A percentile compares a stretch with the other conserved stretches of the same genome.
Evolutionary conservation across 2,797 vertebrate genomes (phyloP).

Genomic region (Jordanella pulchra): DNA sequence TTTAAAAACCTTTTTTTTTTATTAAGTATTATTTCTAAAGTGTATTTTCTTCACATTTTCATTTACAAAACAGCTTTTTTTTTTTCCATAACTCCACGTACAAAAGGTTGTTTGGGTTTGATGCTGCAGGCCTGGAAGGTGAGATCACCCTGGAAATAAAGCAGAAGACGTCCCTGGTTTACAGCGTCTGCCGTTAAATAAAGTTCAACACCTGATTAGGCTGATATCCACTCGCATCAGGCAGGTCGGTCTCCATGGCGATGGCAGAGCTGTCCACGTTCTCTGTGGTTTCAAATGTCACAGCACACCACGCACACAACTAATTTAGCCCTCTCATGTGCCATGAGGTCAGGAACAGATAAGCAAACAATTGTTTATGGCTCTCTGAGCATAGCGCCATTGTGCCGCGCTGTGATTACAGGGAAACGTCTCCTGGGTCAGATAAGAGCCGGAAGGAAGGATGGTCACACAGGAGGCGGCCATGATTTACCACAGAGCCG

Average conservation of each 20-base stretch:
- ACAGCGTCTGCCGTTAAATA: too few species aligned
- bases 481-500: constrained; percentile 44
- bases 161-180: not conserved
- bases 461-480: constrained; percentile 26
- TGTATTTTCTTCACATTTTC: too few species aligned
- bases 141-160: not conserved
- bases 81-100: too few species aligned
- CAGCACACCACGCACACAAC: constrained; percentile 12
- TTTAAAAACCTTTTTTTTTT: too few species aligned
- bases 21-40: too few species aligned
- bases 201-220: not conserved
- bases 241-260: not conserved
- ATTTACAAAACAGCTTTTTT: too few species aligned
- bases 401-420: constrained; percentile 37
- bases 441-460: constrained; percentile 45
- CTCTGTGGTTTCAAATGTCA: constrained; percentile 37
- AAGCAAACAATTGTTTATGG: constrained; percentile 43
- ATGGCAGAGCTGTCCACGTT: constrained; percentile 2
- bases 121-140: not conserved
- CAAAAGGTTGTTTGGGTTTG: too few species aligned
- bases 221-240: not conserved
- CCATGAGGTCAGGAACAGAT: constrained; percentile 32
- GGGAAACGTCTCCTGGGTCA: constrained; percentile 24
- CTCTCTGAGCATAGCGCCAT: constrained; percentile 33
- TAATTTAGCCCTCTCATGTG: constrained; percentile 22